A percentile compares a stretch with the other conserved stretches of the same genome.
Evolutionary conservation across 1,140 invertebrate species (phyloP).

Genomic region (Bombus consobrinus): DNA sequence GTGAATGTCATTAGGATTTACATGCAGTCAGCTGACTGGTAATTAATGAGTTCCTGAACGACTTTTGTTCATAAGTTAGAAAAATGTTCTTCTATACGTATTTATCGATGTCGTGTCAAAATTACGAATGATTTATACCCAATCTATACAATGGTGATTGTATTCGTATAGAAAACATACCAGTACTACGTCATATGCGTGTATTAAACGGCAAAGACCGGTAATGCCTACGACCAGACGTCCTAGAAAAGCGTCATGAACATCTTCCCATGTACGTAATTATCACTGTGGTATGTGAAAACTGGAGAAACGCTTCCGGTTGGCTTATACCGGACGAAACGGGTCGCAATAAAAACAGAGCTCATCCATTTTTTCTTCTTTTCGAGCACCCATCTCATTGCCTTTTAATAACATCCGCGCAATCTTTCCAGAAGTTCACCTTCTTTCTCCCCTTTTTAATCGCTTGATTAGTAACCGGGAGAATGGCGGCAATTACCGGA

Average conservation of each 20-base stretch:
- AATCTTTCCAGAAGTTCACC: neutral
- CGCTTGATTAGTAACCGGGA: neutral
- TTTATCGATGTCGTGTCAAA: neutral
- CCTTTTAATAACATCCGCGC: neutral
- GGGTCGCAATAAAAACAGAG: constrained; percentile 9
- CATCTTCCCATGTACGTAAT: constrained; percentile 77
- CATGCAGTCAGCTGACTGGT: no score
- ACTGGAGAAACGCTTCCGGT: constrained; percentile 81
- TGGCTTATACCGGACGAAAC: constrained; percentile 55
- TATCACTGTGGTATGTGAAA: constrained; percentile 79
- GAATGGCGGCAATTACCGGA: neutral
- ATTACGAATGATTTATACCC: neutral
- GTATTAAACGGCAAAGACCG: neutral
- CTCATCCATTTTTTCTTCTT: constrained; percentile 22
- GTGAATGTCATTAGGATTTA: neutral
- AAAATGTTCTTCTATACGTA: neutral
- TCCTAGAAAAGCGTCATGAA: constrained; percentile 64
- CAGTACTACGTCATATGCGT: neutral
- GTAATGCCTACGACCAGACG: constrained; percentile 52
- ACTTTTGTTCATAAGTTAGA: neutral
- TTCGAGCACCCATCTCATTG: neutral
- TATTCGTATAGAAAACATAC: neutral
- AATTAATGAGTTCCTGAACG: neutral
- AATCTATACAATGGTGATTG: neutral
- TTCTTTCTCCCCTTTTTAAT: neutral